Conservation (phyloP, 2,797 vertebrate genomes). For the Pteronotus mesoamericanus region DNA sequence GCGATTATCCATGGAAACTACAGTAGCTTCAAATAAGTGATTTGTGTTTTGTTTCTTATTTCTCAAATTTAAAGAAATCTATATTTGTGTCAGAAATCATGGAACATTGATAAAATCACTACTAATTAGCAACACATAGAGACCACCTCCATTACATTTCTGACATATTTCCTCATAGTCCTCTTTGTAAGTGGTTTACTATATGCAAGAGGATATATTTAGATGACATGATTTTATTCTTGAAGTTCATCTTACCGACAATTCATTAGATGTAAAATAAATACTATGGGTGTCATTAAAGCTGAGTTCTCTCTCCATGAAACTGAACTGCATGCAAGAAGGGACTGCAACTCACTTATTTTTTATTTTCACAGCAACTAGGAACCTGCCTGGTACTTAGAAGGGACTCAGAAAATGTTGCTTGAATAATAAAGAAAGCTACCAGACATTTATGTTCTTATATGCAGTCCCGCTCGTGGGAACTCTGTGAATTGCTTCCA, state of each 20-base stretch:
- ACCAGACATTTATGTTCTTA: not conserved
- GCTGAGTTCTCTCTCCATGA: not conserved
- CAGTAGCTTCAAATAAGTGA: not conserved
- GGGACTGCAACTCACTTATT: not conserved
- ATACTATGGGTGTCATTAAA: not conserved
- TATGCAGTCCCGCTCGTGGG: constrained; percentile 5
- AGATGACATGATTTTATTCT: not conserved
- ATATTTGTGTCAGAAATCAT: not conserved
- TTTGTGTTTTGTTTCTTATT: not conserved
- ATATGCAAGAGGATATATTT: not conserved
- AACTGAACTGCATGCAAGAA: not conserved
- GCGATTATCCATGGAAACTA: constrained; percentile 13
- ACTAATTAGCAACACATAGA: not conserved
- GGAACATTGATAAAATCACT: not conserved
- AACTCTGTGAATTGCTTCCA: constrained; percentile 53
- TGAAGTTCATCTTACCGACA: not conserved
- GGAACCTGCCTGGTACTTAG: not conserved
- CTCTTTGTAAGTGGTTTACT: not conserved
- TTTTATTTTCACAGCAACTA: not conserved
- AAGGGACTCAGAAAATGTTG: not conserved
- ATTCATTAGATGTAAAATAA: not conserved
- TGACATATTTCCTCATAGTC: not conserved
- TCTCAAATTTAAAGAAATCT: not conserved
- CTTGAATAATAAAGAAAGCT: not conserved
- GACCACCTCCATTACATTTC: not conserved